Evolutionary conservation across 2,113 vertebrate species (phyloP).

Genomic region (Microcebus tavaratra): DNA sequence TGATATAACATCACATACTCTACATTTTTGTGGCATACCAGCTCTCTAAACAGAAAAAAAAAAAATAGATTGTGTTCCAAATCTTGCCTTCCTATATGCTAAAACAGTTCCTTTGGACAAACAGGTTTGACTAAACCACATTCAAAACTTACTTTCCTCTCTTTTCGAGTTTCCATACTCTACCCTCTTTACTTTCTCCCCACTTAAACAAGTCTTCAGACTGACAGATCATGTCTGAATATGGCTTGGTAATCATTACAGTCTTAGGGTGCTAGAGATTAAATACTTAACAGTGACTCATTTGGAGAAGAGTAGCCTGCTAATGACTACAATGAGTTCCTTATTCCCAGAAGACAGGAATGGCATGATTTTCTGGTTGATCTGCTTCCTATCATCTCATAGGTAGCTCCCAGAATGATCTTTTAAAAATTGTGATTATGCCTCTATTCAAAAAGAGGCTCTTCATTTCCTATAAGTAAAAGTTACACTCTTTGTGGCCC

Average conservation of each 20-base stretch:
- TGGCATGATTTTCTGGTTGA: neutral
- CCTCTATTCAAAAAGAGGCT: neutral
- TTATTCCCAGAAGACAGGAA: neutral
- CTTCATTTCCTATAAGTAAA: neutral
- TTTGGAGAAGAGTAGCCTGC: neutral
- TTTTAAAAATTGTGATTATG: neutral
- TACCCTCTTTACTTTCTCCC: neutral
- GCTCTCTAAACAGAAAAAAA: constrained; percentile 48
- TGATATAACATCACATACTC: neutral
- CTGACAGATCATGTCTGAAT: neutral
- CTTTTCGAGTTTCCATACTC: neutral
- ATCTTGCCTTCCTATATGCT: constrained; percentile 41
- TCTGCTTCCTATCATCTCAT: neutral
- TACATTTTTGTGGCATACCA: constrained; percentile 60
- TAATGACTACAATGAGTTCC: neutral
- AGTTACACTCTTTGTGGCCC: neutral
- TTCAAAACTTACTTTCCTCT: neutral
- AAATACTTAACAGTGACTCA: neutral
- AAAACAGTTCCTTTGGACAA: constrained; percentile 43
- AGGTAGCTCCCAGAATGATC: neutral
- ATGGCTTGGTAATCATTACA: neutral
- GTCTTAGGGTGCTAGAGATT: neutral
- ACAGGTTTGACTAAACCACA: neutral
- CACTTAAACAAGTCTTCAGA: neutral
- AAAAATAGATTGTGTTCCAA: constrained; percentile 41